phyloP scores from a whole-genome alignment of 2,797 vertebrate genomes.

The Rhynchotus rufescens region DNA sequence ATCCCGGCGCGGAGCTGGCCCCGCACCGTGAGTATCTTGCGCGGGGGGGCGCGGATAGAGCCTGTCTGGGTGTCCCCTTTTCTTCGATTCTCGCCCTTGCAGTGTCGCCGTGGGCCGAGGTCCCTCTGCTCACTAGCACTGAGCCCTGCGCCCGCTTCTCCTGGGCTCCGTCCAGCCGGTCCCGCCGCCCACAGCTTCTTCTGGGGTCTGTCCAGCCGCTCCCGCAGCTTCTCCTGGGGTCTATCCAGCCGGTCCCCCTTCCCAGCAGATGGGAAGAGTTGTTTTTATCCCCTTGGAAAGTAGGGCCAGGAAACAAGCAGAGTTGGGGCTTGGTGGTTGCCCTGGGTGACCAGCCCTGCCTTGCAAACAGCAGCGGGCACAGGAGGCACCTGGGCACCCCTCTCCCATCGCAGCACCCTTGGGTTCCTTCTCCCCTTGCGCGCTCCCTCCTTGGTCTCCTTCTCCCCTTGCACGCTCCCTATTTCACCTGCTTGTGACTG shows the following conservation, averaged over 20 bases:
- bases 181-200: too few species aligned
- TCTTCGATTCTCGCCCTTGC: neutral
- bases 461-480: fast-evolving
- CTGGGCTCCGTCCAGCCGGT: too few species aligned
- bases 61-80: too few species aligned
- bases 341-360: conserved; percentile 42
- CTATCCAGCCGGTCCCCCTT: too few species aligned
- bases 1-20: neutral
- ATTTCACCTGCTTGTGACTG: neutral
- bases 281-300: neutral
- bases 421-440: too few species aligned
- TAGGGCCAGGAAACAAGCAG: neutral
- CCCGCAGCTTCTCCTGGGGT: neutral
- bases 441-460: too few species aligned
- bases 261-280: neutral
- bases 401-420: fast-evolving
- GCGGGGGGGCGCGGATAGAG: neutral
- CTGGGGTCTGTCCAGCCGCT: neutral
- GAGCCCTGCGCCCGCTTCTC: neutral
- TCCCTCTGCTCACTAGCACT: neutral
- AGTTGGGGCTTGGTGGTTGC: conserved; percentile 39
- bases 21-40: neutral
- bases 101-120: neutral
- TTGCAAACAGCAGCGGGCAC: neutral
- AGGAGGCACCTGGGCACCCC: neutral